These are phyloP conservation scores for Chunga burmeisteri DNA, from an alignment of 2,113 vertebrate species.

Conservation along the genomic window DNA sequence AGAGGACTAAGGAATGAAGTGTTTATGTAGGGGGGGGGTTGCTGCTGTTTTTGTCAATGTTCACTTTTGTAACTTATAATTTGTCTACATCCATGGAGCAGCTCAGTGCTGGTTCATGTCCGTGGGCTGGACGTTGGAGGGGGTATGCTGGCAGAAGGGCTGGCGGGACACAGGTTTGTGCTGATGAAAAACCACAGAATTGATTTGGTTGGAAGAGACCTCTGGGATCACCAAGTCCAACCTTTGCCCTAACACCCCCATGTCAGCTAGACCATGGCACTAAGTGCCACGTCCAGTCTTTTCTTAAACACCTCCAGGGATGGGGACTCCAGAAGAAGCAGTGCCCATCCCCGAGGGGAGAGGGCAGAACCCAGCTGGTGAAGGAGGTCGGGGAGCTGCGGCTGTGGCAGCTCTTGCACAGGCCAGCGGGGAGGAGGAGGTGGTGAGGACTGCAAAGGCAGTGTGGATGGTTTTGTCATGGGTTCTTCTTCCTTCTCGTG, in stretches of 20 bases:
- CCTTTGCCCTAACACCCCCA: too few relatives aligned
- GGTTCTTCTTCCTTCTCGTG: background rate
- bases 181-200: background rate
- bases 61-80: background rate
- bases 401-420: too few relatives aligned
- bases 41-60: background rate
- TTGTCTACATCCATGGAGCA: background rate
- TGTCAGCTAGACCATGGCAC: too few relatives aligned
- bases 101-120: background rate
- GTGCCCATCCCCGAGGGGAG: rapidly evolving
- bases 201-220: too few relatives aligned
- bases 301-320: too few relatives aligned
- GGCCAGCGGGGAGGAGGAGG: background rate
- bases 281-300: too few relatives aligned
- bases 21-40: background rate
- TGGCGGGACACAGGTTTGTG: background rate
- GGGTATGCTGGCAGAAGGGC: background rate
- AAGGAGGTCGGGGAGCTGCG: background rate
- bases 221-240: too few relatives aligned
- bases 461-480: background rate
- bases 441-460: background rate
- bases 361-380: background rate
- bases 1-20: background rate
- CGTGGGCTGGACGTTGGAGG: rapidly evolving
- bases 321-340: too few relatives aligned